phyloP scores from a whole-genome alignment of 1,140 invertebrate species.

The Aleiodes sp. region DNA sequence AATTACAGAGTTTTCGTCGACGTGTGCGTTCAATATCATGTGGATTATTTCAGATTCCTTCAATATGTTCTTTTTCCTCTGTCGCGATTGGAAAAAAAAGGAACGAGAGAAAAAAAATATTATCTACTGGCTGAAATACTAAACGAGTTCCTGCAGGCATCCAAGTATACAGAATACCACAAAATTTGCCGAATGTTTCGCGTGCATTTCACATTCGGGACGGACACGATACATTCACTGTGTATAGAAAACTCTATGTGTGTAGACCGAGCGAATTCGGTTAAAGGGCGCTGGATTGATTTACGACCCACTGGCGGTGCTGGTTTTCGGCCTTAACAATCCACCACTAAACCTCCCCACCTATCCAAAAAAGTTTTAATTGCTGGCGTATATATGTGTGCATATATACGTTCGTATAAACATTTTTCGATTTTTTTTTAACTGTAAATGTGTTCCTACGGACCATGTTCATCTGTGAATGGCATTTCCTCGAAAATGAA shows the following conservation, averaged over 20 bases:
- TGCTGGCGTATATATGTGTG: slow-evolving; percentile 27
- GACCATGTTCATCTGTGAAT: slow-evolving; percentile 25
- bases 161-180: too few relatives aligned
- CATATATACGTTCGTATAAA: background rate
- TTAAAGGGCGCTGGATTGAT: slow-evolving; percentile 40
- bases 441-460: background rate
- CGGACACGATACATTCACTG: slow-evolving; percentile 8
- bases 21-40: too few relatives aligned
- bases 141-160: too few relatives aligned
- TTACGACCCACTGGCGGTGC: slow-evolving; percentile 30
- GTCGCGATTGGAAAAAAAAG: too few relatives aligned
- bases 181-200: slow-evolving; percentile 24
- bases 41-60: too few relatives aligned
- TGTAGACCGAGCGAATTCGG: background rate
- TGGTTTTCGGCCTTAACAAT: slow-evolving; percentile 37
- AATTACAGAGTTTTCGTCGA: too few relatives aligned
- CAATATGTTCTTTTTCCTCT: too few relatives aligned
- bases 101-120: too few relatives aligned
- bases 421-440: background rate
- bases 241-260: too few relatives aligned
- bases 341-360: slow-evolving; percentile 2
- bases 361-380: slow-evolving; percentile 49
- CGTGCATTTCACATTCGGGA: background rate
- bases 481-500: slow-evolving; percentile 7
- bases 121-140: too few relatives aligned